A percentile compares a stretch with the other conserved stretches of the same genome.
These are phyloP conservation scores for Pogonognathellus flavescens DNA, from an alignment of 1,140 invertebrate genomes.

Conservation along the genomic window DNA sequence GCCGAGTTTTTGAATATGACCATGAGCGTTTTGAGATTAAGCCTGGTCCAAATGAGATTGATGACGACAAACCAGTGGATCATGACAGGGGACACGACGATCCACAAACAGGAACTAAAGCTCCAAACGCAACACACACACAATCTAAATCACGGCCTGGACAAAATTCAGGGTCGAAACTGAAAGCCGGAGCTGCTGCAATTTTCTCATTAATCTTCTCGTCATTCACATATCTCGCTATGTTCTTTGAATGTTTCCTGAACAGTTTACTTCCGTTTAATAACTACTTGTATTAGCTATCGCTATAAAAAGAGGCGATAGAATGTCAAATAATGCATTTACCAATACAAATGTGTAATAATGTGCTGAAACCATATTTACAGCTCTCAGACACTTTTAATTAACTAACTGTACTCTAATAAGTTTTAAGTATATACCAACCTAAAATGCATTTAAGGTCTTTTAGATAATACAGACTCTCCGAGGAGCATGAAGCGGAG, in stretches of 20 bases:
- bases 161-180: background rate
- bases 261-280: background rate
- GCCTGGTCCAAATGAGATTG: slow-evolving; percentile 50
- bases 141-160: background rate
- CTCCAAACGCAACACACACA: background rate
- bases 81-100: slow-evolving; percentile 45
- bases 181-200: background rate
- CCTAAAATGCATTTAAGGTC: no score
- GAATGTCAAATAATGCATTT: slow-evolving; percentile 7
- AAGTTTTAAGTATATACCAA: background rate
- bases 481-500: no score
- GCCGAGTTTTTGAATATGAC: slow-evolving; percentile 60
- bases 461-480: no score
- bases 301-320: no score
- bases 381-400: background rate
- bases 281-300: background rate
- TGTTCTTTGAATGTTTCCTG: slow-evolving; percentile 4
- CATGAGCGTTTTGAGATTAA: slow-evolving; percentile 12
- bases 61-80: background rate
- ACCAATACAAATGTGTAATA: background rate
- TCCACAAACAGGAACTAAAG: background rate
- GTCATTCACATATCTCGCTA: background rate
- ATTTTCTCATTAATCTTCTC: background rate
- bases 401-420: background rate
- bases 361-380: background rate